Evolutionary conservation across 2,888 invertebrate species (phyloP).

Genomic region (Cheilosia vernalis): DNA sequence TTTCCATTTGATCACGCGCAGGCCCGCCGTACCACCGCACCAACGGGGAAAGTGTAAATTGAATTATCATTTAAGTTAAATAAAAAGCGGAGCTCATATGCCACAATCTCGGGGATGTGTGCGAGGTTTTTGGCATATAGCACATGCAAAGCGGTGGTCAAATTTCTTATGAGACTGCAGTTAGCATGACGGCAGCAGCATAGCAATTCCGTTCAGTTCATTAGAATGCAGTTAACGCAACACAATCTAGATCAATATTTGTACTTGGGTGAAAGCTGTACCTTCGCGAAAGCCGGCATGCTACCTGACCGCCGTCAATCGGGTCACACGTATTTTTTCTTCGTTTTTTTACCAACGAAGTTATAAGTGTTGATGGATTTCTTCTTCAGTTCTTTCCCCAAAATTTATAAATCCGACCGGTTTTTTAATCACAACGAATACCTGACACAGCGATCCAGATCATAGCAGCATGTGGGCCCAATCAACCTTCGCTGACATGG

Average conservation of each 20-base stretch:
- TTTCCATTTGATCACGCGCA: constrained; percentile 60
- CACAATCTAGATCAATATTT: constrained; percentile 62
- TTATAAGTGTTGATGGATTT: constrained; percentile 8
- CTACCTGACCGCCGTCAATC: constrained; percentile 50
- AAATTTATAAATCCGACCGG: not conserved
- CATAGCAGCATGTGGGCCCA: too few species aligned
- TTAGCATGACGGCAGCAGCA: not conserved
- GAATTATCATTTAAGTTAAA: constrained; percentile 64
- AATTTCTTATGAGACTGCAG: constrained; percentile 6
- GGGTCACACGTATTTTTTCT: constrained; percentile 55
- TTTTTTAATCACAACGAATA: not conserved
- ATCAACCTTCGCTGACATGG: constrained; percentile 4
- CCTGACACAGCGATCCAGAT: too few species aligned
- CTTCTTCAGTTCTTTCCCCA: constrained; percentile 7
- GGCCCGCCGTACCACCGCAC: not conserved
- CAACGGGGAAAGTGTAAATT: constrained; percentile 64
- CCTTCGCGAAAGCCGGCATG: constrained; percentile 43
- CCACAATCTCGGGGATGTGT: constrained; percentile 4
- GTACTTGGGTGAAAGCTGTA: constrained; percentile 67
- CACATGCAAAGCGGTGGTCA: not conserved
- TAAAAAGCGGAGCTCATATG: constrained; percentile 25
- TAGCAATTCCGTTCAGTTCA: constrained; percentile 44
- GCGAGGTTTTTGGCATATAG: constrained; percentile 15
- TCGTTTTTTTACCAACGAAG: not conserved
- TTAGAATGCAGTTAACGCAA: constrained; percentile 61